phyloP scores from a whole-genome alignment of 2,797 vertebrate genomes.

The Scyliorhinus canicula region DNA sequence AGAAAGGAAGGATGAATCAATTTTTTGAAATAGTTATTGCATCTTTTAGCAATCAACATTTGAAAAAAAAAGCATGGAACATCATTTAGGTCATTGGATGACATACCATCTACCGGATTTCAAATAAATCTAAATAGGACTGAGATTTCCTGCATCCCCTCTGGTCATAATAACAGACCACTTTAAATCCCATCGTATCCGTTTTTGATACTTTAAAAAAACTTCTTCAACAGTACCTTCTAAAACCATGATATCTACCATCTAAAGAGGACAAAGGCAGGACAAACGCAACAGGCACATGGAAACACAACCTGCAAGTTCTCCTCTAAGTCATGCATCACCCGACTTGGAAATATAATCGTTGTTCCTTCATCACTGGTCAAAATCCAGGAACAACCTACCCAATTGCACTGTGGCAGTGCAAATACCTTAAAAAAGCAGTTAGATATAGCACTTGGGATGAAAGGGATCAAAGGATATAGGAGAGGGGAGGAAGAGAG shows the following conservation, averaged over 20 bases:
- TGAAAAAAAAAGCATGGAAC: background rate
- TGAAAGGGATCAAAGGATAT: too few species aligned
- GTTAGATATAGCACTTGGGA: too few species aligned
- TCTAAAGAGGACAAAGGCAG: background rate
- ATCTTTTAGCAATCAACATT: background rate
- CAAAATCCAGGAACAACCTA: too few species aligned
- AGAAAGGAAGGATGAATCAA: background rate
- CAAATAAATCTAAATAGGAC: background rate
- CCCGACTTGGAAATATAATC: too few species aligned
- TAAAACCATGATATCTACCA: background rate
- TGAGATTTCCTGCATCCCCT: background rate
- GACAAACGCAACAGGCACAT: background rate
- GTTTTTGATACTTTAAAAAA: background rate
- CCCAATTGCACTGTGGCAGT: too few species aligned
- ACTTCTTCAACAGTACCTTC: background rate
- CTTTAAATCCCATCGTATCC: background rate
- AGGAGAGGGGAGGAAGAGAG: too few species aligned
- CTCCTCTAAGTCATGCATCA: background rate
- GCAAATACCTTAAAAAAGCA: too few species aligned
- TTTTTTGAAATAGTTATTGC: background rate
- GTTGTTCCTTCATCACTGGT: too few species aligned
- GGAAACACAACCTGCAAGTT: background rate
- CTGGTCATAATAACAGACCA: background rate
- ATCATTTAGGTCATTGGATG: background rate
- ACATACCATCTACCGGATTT: background rate